These are phyloP conservation scores for Drosophila yakuba DNA, from an alignment of 1,140 invertebrate genomes.

Conservation along the genomic window DNA sequence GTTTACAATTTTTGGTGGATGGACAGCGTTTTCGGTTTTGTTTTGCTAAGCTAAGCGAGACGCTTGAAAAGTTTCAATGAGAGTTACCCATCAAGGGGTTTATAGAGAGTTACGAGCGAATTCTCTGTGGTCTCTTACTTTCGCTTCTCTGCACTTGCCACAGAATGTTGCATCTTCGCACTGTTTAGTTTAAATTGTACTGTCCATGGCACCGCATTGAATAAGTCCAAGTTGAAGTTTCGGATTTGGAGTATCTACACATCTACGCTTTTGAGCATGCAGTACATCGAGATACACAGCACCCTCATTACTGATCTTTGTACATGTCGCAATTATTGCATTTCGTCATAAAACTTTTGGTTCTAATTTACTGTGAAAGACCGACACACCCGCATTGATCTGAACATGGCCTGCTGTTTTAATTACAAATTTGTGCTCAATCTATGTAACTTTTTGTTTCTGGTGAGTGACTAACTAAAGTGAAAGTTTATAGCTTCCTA, in stretches of 20 bases:
- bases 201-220: background rate
- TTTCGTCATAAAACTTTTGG: constrained; percentile 9
- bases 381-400: constrained; percentile 3
- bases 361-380: constrained; percentile 36
- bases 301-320: background rate
- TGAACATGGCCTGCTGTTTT: constrained; percentile 66
- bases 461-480: constrained; percentile 57
- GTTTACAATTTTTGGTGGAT: constrained; percentile 6
- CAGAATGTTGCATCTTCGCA: constrained; percentile 15
- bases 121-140: constrained; percentile 28
- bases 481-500: background rate
- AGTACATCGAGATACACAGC: background rate
- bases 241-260: background rate
- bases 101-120: background rate
- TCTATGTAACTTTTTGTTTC: constrained; percentile 77
- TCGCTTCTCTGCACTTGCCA: constrained; percentile 43
- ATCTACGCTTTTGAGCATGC: background rate
- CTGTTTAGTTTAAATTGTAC: constrained; percentile 19
- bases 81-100: background rate
- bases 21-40: constrained; percentile 24
- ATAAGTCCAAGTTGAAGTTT: constrained; percentile 5
- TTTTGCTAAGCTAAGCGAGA: constrained; percentile 43
- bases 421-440: constrained; percentile 79
- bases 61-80: constrained; percentile 18
- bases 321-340: constrained; percentile 6